Percentiles rank a stretch among this genome's conserved stretches.
These are phyloP conservation scores for Microctonus aethiopoides DNA, from an alignment of 2,888 invertebrate species.

Conservation along the genomic window DNA sequence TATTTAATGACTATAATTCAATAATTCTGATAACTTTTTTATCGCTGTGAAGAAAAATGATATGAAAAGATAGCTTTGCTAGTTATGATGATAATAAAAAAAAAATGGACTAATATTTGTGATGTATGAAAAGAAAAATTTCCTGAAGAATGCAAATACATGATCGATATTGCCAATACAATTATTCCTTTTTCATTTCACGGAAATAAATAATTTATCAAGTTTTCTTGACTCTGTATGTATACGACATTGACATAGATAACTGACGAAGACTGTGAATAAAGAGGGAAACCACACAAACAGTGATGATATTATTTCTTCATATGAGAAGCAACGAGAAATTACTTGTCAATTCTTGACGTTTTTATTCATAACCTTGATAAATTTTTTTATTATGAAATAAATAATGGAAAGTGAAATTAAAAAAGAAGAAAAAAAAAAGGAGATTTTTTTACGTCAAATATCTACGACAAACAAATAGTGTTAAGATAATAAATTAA, in stretches of 20 bases:
- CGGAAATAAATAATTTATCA: conserved; percentile 8
- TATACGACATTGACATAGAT: conserved; percentile 9
- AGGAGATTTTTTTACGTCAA: not conserved
- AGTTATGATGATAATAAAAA: not conserved
- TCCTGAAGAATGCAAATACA: not conserved
- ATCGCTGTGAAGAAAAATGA: not conserved
- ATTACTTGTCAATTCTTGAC: not conserved
- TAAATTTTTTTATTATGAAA: not conserved
- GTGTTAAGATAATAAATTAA: conserved; percentile 34
- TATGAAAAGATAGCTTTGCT: not conserved
- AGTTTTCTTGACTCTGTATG: not conserved
- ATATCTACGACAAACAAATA: conserved; percentile 7
- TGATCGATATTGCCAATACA: not conserved
- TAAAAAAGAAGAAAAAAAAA: not conserved
- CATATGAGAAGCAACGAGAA: not conserved
- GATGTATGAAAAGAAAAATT: not conserved
- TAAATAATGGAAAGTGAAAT: too few species aligned
- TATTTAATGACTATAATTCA: not conserved
- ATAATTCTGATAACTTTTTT: not conserved
- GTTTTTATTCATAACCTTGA: not conserved
- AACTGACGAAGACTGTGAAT: not conserved
- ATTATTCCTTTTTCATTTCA: not conserved
- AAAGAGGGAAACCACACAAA: not conserved
- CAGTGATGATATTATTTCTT: not conserved
- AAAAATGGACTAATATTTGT: not conserved